Percentiles rank a stretch among this genome's conserved stretches.
These are phyloP conservation scores for Nebria salina DNA, from an alignment of 2,888 invertebrate genomes.

Conservation along the genomic window DNA sequence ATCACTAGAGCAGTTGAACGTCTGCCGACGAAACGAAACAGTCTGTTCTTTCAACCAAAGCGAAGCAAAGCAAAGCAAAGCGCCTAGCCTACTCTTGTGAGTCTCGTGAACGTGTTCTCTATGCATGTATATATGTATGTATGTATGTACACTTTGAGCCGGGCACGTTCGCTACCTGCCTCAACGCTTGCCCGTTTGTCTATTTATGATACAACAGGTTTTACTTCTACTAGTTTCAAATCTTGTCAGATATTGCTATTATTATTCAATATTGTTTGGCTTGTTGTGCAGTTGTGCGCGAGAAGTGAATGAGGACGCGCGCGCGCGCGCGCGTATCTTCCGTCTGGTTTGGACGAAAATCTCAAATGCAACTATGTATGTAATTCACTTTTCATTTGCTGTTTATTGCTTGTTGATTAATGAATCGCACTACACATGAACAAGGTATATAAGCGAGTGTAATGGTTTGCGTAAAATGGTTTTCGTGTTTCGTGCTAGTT, in stretches of 20 bases:
- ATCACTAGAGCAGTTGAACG: constrained; percentile 41
- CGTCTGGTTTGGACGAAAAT: background rate
- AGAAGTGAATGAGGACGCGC: constrained; percentile 4
- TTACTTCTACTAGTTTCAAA: constrained; percentile 35
- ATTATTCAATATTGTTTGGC: constrained; percentile 36
- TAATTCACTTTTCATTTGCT: background rate
- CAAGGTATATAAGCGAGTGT: background rate
- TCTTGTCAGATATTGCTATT: constrained; percentile 38
- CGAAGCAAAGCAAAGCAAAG: background rate
- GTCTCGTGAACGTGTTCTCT: constrained; percentile 1
- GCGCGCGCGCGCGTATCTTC: background rate
- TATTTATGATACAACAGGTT: constrained; percentile 35
- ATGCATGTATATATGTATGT: background rate
- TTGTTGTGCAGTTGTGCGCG: constrained; percentile 4
- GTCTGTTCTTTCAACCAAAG: constrained; percentile 30
- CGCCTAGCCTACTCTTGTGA: background rate
- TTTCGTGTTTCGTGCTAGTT: constrained; percentile 1
- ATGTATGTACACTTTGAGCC: background rate
- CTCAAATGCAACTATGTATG: background rate
- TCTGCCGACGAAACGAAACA: constrained; percentile 42
- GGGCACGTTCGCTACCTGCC: constrained; percentile 30
- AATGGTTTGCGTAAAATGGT: background rate
- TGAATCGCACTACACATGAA: background rate
- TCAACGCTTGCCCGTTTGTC: constrained; percentile 39
- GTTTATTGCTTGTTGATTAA: background rate